Conservation (phyloP, 2,113 vertebrate genomes). For the Gallinago jamesoni region DNA sequence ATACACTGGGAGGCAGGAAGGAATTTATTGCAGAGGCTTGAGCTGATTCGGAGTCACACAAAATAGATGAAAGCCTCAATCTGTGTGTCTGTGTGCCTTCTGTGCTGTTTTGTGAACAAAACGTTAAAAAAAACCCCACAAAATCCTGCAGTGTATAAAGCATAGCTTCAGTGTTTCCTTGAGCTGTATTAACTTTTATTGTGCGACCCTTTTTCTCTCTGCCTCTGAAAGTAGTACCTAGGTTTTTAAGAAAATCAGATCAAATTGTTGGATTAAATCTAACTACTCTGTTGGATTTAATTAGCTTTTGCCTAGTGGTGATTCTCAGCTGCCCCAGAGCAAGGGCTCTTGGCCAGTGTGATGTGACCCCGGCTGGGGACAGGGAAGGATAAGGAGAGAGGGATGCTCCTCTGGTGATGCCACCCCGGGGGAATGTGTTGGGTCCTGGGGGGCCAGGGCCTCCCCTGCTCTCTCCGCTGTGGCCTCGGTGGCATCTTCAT, state of each 20-base stretch:
- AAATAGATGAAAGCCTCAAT: not conserved
- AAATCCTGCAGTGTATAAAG: not conserved
- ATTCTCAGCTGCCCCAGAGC: not conserved
- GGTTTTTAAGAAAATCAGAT: not conserved
- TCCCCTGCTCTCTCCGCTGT: not conserved
- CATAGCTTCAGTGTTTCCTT: not conserved
- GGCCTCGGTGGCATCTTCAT: not conserved
- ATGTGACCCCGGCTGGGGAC: not conserved
- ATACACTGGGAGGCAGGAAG: not conserved
- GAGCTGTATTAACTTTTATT: not conserved
- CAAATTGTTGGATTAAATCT: not conserved
- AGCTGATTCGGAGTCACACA: not conserved
- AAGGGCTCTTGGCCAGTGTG: accelerated
- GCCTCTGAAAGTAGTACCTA: not conserved
- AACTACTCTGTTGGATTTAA: not conserved
- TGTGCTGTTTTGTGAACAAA: not conserved
- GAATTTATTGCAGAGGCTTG: not conserved
- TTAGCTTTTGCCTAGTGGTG: not conserved
- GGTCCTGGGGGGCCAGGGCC: accelerated
- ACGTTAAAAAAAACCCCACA: accelerated
- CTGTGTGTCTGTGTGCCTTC: not conserved
- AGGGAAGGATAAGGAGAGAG: accelerated
- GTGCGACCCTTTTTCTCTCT: not conserved
- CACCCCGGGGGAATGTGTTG: accelerated
- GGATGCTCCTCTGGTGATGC: not conserved